Base-by-base conservation (phyloP, 2,888 invertebrate genomes). In the Eueremaeus valkanovi region DNA sequence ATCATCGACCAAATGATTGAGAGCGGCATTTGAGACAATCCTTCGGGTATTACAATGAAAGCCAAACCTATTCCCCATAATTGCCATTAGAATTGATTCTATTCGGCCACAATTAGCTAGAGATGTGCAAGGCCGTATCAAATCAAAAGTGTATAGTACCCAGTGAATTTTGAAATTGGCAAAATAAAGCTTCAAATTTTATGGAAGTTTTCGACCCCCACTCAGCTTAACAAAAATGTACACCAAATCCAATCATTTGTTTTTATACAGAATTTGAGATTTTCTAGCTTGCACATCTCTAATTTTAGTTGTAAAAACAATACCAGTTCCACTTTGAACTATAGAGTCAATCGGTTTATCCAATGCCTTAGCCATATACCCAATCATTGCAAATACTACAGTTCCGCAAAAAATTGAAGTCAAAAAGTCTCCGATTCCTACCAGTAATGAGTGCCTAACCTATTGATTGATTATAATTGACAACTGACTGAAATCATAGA, bases 381-480 rank as follows among this genome's bases (percentile, higher is more conserved):
- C 79, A 21, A 79, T 75, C 79, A 79, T 79, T 5, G 79, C 75
- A 51, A 79, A 79, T 0, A 79, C 79, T 11, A 79, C 79, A n/a
- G 78, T 49, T 6, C 79, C 79, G 42, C 78, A 77, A 51, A 79
- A 79, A 0, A 79, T 58, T n/a, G 78, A 78, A 9, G 79, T 79
- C 51, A 78, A 66, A 77, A 79, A 78, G 66, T 79, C 79, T 13
- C 79, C 79, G 6, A 79, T 75, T 3, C 79, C 79, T 16, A 79
- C 79, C 40, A 79, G 1, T 18, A 75, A 31, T 31, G 75, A 42
- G 27, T 75, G 75, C 27, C 33, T 75, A 9, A 55, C 36, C 72
- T 72, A 16, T 31, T 18, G 18, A 66, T 66, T 66, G 33, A 33
- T 21, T 6, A n/a, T 58, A 3, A 29, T 29, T 58, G 11, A 27